Conservation (phyloP, 1,140 invertebrate genomes). For the Diploscapter pachys region DNA sequence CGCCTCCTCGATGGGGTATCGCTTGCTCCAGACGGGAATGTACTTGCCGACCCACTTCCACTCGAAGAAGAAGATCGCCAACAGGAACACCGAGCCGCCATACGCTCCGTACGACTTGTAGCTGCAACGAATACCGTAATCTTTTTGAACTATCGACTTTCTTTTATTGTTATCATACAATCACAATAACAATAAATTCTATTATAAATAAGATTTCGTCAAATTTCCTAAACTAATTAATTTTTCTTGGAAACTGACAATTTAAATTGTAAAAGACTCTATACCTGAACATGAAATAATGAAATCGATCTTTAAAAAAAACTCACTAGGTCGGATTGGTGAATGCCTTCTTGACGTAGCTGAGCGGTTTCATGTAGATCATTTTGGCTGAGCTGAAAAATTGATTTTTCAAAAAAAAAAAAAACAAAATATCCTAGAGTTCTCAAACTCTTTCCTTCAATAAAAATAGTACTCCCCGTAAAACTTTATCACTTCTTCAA, state of each 20-base stretch:
- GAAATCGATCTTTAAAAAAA: conserved; percentile 1
- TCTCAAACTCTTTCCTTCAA: too few species aligned
- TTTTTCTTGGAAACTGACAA: conserved; percentile 4
- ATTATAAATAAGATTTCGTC: conserved; percentile 2
- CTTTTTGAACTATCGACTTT: neutral
- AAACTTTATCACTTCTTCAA: conserved; percentile 6
- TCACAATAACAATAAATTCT: neutral
- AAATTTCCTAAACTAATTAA: conserved; percentile 1
- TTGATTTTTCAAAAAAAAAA: conserved; percentile 14
- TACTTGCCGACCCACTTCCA: conserved; percentile 51
- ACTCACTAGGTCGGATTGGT: conserved; percentile 42
- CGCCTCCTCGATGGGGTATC: conserved; percentile 22
- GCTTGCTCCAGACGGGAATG: conserved; percentile 47
- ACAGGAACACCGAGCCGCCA: conserved; percentile 43
- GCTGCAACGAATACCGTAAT: conserved; percentile 32
- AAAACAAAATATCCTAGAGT: neutral
- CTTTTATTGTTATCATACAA: neutral
- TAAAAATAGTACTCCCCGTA: neutral
- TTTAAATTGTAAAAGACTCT: neutral
- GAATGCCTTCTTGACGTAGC: conserved; percentile 35
- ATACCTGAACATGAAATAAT: neutral
- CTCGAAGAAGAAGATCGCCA: conserved; percentile 52
- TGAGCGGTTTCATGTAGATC: conserved; percentile 37
- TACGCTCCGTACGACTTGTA: conserved; percentile 42
- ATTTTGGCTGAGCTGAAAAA: conserved; percentile 24